A percentile compares a stretch with the other conserved stretches of the same genome.
phyloP scores from a whole-genome alignment of 92 coral and sea anemone genomes.

The Epizoanthus stellaris region DNA sequence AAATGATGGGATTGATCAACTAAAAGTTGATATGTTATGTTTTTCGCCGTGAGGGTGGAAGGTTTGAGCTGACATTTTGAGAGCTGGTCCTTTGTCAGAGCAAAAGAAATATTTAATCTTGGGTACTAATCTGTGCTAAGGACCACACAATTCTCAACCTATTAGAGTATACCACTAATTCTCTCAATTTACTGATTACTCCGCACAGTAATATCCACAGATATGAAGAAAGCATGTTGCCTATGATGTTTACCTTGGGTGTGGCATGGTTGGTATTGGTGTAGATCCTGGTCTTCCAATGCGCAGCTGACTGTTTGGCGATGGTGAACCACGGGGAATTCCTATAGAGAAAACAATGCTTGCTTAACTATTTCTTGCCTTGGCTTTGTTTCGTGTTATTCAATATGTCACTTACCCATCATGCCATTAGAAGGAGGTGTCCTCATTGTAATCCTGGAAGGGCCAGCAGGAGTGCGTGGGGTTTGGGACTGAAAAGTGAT shows the following conservation, averaged over 20 bases:
- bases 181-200: too few species aligned
- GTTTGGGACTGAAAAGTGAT: slow-evolving; percentile 57
- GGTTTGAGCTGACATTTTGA: too few species aligned
- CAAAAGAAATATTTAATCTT: too few species aligned
- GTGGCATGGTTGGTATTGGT: slow-evolving; percentile 30
- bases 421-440: slow-evolving; percentile 98
- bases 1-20: too few species aligned
- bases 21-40: too few species aligned
- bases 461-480: slow-evolving; percentile 93
- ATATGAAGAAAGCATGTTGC: neutral
- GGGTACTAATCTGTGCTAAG: too few species aligned
- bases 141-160: neutral
- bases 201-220: too few species aligned
- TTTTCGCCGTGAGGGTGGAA: too few species aligned
- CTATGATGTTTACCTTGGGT: slow-evolving; percentile 16
- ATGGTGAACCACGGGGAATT: slow-evolving; percentile 70
- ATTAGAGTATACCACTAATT: neutral
- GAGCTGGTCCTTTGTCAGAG: too few species aligned
- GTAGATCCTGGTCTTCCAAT: slow-evolving; percentile 73
- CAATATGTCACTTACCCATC: slow-evolving; percentile 71
- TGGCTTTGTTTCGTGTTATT: neutral
- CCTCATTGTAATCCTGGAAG: slow-evolving; percentile 84
- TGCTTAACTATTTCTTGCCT: neutral
- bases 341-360: neutral
- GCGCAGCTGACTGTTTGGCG: slow-evolving; percentile 68